Conservation (phyloP, 2,113 vertebrate genomes). For the Hiodon alosoides region DNA sequence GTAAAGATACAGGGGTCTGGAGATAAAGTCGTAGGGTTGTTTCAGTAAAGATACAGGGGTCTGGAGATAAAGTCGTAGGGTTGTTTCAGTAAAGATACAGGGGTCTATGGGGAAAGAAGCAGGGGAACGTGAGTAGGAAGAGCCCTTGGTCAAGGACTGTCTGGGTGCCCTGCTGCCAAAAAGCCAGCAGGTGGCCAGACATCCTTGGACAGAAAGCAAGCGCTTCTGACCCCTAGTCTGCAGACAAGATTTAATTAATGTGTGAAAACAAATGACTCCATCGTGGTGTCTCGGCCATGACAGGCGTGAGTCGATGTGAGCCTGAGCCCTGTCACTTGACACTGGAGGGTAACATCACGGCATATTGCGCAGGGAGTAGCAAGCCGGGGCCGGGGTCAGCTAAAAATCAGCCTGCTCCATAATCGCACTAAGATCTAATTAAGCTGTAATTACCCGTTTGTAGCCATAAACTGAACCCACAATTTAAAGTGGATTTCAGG, state of each 20-base stretch:
- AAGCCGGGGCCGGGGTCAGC: conserved; percentile 34
- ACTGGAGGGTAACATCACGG: conserved; percentile 52
- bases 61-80: background rate
- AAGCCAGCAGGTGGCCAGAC: conserved; percentile 56
- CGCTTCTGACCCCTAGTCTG: conserved; percentile 45
- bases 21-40: too few relatives aligned
- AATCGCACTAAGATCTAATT: conserved; percentile 43
- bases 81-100: background rate
- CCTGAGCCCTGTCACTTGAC: conserved; percentile 52
- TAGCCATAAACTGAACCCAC: conserved; percentile 21
- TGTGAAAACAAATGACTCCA: conserved; percentile 72
- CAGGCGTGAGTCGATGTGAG: conserved; percentile 44
- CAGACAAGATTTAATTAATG: conserved; percentile 69
- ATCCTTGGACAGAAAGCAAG: conserved; percentile 30
- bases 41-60: too few relatives aligned
- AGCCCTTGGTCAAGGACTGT: conserved; percentile 2
- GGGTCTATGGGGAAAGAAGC: conserved; percentile 9
- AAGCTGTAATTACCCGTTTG: conserved; percentile 31
- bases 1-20: too few relatives aligned
- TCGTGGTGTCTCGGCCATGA: conserved; percentile 57
- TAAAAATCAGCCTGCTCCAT: conserved; percentile 30
- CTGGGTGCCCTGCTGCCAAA: conserved; percentile 23
- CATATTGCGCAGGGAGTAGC: conserved; percentile 57
- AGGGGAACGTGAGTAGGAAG: background rate
- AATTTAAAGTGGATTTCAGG: conserved; percentile 18